These are phyloP conservation scores for Diadumene lineata DNA, from an alignment of 92 coral and sea anemone species.

Conservation along the genomic window DNA sequence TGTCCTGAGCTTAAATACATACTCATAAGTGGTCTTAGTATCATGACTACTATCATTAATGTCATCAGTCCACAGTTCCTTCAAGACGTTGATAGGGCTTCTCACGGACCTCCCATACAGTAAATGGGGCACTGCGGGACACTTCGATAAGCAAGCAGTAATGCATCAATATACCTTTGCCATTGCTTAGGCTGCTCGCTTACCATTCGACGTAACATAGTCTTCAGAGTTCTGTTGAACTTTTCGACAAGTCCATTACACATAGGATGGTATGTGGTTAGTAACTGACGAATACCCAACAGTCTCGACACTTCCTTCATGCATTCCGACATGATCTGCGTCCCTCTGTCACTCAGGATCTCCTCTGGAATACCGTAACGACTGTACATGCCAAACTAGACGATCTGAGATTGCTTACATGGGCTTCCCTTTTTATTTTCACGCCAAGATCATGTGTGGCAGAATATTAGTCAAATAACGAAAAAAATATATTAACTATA, in stretches of 20 bases:
- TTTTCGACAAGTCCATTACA: slow-evolving; percentile 52
- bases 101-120: slow-evolving; percentile 48
- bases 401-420: no score
- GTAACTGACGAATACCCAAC: slow-evolving; percentile 39
- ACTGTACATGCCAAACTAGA: no score
- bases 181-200: slow-evolving; percentile 40
- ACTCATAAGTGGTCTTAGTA: no score
- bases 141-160: slow-evolving; percentile 49
- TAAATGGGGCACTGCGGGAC: slow-evolving; percentile 47
- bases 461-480: no score
- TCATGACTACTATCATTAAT: slow-evolving; percentile 27
- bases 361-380: slow-evolving; percentile 45
- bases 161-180: slow-evolving; percentile 36
- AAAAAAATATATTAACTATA: no score
- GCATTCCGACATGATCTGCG: slow-evolving; percentile 30
- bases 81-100: slow-evolving; percentile 24
- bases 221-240: slow-evolving; percentile 49
- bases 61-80: slow-evolving; percentile 34
- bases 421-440: no score
- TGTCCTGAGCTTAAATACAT: slow-evolving; percentile 46
- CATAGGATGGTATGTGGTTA: slow-evolving; percentile 58
- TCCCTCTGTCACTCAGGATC: slow-evolving; percentile 43
- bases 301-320: slow-evolving; percentile 45
- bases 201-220: slow-evolving; percentile 28
- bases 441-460: no score